phyloP scores from a whole-genome alignment of 2,113 vertebrate species.

The Platichthys flesus region DNA sequence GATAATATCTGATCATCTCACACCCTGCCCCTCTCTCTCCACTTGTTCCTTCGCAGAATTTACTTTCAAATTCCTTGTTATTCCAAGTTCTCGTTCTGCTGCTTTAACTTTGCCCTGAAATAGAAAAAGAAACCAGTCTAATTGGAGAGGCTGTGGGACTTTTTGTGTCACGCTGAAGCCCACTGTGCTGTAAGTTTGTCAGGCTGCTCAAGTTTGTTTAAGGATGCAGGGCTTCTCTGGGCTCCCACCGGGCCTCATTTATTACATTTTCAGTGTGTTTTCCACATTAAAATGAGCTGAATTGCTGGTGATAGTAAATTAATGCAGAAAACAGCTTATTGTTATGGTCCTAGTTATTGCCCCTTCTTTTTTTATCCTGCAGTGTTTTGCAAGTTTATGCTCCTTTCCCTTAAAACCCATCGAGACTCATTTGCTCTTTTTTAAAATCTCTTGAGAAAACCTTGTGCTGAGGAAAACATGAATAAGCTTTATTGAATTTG shows the following conservation, averaged over 20 bases:
- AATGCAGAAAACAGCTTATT: conserved; percentile 41
- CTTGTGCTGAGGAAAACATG: not conserved
- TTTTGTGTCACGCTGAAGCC: conserved; percentile 32
- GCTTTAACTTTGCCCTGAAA: conserved; percentile 14
- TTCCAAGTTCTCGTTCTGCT: conserved; percentile 19
- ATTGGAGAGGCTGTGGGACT: conserved; percentile 52
- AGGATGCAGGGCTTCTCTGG: conserved; percentile 12
- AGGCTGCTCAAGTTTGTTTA: conserved; percentile 46
- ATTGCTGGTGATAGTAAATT: conserved; percentile 31
- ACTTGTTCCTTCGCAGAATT: conserved; percentile 13
- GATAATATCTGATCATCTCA: conserved; percentile 46
- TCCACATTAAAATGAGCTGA: conserved; percentile 48
- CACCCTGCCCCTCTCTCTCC: conserved; percentile 27
- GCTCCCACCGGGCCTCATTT: conserved; percentile 53
- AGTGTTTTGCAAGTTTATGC: conserved; percentile 8
- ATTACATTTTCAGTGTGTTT: conserved; percentile 50
- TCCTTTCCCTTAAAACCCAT: not conserved
- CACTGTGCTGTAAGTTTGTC: conserved; percentile 35
- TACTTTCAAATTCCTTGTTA: conserved; percentile 22
- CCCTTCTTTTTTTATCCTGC: not conserved
- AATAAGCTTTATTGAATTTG: not conserved
- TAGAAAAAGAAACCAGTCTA: conserved; percentile 27
- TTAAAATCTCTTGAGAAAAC: not conserved
- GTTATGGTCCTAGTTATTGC: not conserved
- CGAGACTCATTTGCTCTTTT: not conserved